Percentiles rank a stretch among this genome's conserved stretches.
Conservation (phyloP, 2,113 vertebrate genomes). For the Burhinus oedicnemus region DNA sequence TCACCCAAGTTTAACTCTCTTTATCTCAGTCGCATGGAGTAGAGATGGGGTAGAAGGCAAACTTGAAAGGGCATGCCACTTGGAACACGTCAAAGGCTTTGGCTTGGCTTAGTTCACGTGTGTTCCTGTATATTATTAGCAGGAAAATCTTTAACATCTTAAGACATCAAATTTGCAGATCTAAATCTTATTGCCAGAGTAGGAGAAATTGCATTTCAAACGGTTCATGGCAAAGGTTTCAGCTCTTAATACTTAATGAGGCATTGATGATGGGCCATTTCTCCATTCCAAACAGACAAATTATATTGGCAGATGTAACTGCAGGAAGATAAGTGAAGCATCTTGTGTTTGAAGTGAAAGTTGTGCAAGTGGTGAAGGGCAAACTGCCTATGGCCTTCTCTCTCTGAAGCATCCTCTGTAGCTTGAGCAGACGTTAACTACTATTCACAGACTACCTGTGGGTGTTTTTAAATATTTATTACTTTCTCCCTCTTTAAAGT, state of each 20-base stretch:
- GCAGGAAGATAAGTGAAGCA: background rate
- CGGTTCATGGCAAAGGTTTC: background rate
- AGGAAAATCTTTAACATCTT: background rate
- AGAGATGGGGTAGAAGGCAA: background rate
- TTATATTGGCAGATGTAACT: background rate
- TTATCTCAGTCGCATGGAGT: background rate
- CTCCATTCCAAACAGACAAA: background rate
- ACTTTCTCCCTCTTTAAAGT: background rate
- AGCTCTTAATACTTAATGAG: background rate
- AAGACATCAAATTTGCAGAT: background rate
- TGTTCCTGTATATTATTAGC: background rate
- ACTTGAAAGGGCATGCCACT: background rate
- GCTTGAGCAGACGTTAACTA: conserved; percentile 6
- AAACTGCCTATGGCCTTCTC: background rate
- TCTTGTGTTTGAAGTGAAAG: conserved; percentile 9
- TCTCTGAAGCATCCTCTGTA: conserved; percentile 10
- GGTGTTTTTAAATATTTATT: conserved; percentile 56
- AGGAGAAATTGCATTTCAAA: background rate
- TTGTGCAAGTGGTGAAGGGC: background rate
- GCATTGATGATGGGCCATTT: background rate
- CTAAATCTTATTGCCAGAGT: background rate
- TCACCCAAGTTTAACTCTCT: background rate
- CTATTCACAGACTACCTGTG: conserved; percentile 4
- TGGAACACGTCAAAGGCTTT: background rate
- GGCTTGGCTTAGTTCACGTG: background rate